Evolutionary conservation across 2,888 invertebrate species (phyloP), one percentile per base, ranked within the genome.

Genomic region (Cybosia mesomella): DNA sequence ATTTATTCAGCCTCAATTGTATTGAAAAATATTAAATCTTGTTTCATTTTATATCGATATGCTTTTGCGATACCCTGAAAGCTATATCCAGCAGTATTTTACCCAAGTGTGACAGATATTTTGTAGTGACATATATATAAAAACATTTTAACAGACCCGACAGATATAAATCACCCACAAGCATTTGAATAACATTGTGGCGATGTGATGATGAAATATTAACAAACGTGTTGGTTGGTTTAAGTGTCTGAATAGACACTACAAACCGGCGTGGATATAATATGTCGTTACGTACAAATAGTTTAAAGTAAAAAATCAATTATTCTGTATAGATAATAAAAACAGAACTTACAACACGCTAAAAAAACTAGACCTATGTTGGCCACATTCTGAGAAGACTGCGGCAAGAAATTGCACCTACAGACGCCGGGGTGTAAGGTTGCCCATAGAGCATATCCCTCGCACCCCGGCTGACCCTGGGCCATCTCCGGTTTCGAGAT

Each of bases 201-300:
- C 68, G 67, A 66, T 59, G 58, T 70, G 67, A 70, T 68, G 75
- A 77, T 73, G 65, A 76, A 81, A 73, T 73, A 74, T 74, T 61
- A 76, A 71, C 65, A 72, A 67, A 65, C 64, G 62, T 71, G 64
- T 59, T 62, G n/a, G n/a, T n/a, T n/a, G n/a, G n/a, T n/a, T n/a
- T n/a, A n/a, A n/a, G n/a, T n/a, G n/a, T n/a, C n/a, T n/a, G n/a
- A n/a, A n/a, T n/a, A n/a, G n/a, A n/a, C n/a, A n/a, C n/a, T n/a
- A n/a, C n/a, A n/a, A n/a, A n/a, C n/a, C n/a, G n/a, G n/a, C n/a
- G n/a, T n/a, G n/a, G n/a, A n/a, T n/a, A n/a, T n/a, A n/a, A n/a
- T n/a, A 69, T 75, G 68, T 68, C 32, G 58, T 55, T 74, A 62
- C 68, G 61, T 74, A 72, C 70, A 78, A 81, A 83, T 78, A 82